Evolutionary conservation across 1,140 invertebrate genomes (phyloP).

Genomic region (Pemphigus obesinymphae): DNA sequence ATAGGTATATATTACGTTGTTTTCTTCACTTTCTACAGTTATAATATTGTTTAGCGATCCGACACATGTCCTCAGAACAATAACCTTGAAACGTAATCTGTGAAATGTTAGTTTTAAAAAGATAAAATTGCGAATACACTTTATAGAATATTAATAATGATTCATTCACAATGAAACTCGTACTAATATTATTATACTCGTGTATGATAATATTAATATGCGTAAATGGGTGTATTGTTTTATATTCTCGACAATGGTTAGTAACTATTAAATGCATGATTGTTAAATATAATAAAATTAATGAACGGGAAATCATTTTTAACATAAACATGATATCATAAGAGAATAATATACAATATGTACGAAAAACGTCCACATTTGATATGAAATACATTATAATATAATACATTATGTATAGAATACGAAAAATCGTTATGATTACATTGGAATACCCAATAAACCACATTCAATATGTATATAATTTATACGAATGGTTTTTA

Average conservation of each 20-base stretch:
- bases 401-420: too few species aligned
- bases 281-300: background rate
- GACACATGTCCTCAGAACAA: conserved; percentile 11
- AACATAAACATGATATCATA: too few species aligned
- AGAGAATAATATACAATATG: too few species aligned
- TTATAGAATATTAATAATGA: conserved; percentile 2
- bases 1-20: background rate
- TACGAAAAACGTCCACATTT: too few species aligned
- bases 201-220: background rate
- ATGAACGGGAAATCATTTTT: background rate
- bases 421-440: too few species aligned
- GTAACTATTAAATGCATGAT: too few species aligned
- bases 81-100: conserved; percentile 31
- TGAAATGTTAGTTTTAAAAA: conserved; percentile 8
- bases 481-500: too few species aligned
- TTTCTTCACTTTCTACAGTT: conserved; percentile 14
- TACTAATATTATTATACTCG: background rate
- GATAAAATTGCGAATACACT: background rate
- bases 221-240: background rate
- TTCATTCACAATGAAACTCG: background rate
- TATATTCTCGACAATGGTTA: background rate
- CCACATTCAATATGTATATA: too few species aligned
- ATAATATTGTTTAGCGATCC: background rate
- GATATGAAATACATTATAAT: too few species aligned
- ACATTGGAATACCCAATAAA: too few species aligned